Evolutionary conservation across 2,888 invertebrate genomes (phyloP).

Genomic region (Spodoptera exigua): DNA sequence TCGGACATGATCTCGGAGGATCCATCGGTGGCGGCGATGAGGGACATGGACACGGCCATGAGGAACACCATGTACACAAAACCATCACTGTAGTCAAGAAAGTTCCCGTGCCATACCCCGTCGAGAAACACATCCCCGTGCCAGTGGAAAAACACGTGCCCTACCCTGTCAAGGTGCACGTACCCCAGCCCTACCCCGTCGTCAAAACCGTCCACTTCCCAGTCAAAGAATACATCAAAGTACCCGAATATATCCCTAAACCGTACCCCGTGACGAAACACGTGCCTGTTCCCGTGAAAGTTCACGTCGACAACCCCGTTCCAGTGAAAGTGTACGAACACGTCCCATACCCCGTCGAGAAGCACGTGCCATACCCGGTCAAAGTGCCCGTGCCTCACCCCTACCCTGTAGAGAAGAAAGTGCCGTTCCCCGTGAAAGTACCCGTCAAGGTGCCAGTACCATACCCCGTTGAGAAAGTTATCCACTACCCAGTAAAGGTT

Average conservation of each 20-base stretch:
- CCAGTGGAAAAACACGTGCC: constrained; percentile 92
- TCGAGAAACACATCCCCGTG: constrained; percentile 91
- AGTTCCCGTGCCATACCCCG: constrained; percentile 92
- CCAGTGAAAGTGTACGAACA: constrained; percentile 90
- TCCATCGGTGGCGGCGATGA: constrained; percentile 61
- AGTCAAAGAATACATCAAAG: constrained; percentile 91
- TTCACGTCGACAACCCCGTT: constrained; percentile 91
- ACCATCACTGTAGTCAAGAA: constrained; percentile 92
- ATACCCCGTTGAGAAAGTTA: constrained; percentile 92
- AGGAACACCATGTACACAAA: constrained; percentile 90
- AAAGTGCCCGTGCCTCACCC: constrained; percentile 93
- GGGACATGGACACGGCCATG: constrained; percentile 63
- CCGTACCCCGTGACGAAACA: constrained; percentile 92
- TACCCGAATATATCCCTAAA: constrained; percentile 91
- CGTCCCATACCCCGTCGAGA: constrained; percentile 93
- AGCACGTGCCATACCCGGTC: constrained; percentile 91
- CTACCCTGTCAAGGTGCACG: constrained; percentile 91
- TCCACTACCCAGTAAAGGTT: constrained; percentile 92
- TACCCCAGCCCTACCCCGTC: constrained; percentile 92
- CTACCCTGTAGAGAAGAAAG: constrained; percentile 92
- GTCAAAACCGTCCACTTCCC: constrained; percentile 91
- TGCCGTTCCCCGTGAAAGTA: constrained; percentile 91
- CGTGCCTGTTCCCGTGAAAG: constrained; percentile 91
- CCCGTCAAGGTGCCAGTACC: constrained; percentile 93
- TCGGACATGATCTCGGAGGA: constrained; percentile 67